Evolutionary conservation across 2,797 vertebrate genomes (phyloP).

Genomic region (Lacerta viridis): DNA sequence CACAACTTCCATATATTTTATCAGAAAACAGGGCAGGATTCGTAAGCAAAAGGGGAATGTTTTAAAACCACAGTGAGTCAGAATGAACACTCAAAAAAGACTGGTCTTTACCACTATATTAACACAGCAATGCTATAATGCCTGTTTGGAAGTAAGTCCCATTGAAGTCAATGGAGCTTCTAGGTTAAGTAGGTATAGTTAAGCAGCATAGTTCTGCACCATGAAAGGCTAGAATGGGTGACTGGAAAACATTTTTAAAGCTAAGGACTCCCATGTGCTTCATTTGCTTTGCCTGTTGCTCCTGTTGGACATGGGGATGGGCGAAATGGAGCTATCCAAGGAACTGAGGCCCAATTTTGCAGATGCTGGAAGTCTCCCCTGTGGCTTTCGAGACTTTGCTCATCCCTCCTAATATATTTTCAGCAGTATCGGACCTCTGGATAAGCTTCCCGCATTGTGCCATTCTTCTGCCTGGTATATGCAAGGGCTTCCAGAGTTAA

Average conservation of each 20-base stretch:
- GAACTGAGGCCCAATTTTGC: not conserved
- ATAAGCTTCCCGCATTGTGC: not conserved
- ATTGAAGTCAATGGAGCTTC: not conserved
- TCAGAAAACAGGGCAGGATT: not conserved
- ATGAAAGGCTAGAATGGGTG: not conserved
- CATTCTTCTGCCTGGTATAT: not conserved
- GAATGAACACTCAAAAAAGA: too few relatives aligned
- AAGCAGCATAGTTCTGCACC: not conserved
- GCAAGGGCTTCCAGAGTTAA: not conserved
- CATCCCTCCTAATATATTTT: not conserved
- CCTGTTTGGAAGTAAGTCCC: not conserved
- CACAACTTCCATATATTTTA: not conserved
- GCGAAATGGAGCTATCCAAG: not conserved
- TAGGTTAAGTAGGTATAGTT: not conserved
- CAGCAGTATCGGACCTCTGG: not conserved
- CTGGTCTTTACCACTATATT: not conserved
- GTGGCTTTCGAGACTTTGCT: too few relatives aligned
- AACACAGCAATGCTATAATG: not conserved
- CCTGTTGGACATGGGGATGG: not conserved
- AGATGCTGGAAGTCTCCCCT: not conserved
- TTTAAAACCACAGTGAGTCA: not conserved
- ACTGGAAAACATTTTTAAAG: not conserved
- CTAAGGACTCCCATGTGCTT: not conserved
- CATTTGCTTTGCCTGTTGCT: not conserved
- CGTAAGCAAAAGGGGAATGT: not conserved